Percentiles rank a stretch among this genome's conserved stretches.
Conservation (phyloP, 1,140 invertebrate species). For the Heliconius himera region DNA sequence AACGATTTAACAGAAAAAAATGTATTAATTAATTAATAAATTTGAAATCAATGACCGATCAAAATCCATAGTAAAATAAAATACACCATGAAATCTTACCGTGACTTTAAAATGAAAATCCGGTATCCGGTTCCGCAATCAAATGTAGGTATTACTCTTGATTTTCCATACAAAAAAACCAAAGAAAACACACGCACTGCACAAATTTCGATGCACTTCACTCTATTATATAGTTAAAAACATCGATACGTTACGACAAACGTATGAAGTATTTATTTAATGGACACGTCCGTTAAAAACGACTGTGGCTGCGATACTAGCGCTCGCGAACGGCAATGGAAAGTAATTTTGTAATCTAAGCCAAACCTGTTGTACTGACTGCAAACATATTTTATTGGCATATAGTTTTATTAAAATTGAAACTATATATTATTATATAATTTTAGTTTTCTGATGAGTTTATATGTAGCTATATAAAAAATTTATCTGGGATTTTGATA, state of each 20-base stretch:
- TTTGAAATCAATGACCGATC: background rate
- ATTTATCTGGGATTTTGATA: too few relatives aligned
- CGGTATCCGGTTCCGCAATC: background rate
- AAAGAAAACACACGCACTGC: conserved; percentile 48
- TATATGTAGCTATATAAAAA: too few relatives aligned
- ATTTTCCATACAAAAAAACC: background rate
- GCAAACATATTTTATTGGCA: background rate
- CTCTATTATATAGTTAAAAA: conserved; percentile 49
- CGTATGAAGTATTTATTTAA: conserved; percentile 47
- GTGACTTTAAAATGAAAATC: conserved; percentile 57
- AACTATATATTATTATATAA: background rate
- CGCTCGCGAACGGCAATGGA: conserved; percentile 24
- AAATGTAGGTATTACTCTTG: background rate
- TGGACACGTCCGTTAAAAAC: conserved; percentile 44
- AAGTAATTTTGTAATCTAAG: conserved; percentile 23
- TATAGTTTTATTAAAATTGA: background rate
- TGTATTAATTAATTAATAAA: background rate
- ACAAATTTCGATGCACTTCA: conserved; percentile 40
- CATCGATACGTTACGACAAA: conserved; percentile 62
- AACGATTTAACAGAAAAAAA: background rate
- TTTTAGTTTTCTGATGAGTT: too few relatives aligned
- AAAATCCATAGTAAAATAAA: background rate
- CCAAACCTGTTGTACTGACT: conserved; percentile 17
- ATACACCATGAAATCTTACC: conserved; percentile 16
- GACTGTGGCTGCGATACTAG: conserved; percentile 40